phyloP scores from a whole-genome alignment of 2,113 vertebrate species.

The Clarias magur region DNA sequence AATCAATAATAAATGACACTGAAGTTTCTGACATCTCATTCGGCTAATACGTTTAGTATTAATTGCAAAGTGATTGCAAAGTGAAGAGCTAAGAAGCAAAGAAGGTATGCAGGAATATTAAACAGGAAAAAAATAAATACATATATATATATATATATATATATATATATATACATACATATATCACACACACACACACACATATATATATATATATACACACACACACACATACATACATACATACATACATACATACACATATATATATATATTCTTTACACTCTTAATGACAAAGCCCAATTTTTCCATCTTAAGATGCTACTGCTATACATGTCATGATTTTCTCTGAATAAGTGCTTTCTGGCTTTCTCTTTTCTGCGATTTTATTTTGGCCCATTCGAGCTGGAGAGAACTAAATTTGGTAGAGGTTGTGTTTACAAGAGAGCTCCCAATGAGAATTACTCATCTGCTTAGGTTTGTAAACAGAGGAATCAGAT shows the following conservation, averaged over 20 bases:
- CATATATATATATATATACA: no score
- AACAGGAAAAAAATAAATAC: no score
- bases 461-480: neutral
- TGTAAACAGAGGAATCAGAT: neutral
- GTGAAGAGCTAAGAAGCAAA: neutral
- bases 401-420: neutral
- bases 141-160: no score
- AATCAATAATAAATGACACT: neutral
- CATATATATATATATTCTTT: no score
- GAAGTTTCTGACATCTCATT: neutral
- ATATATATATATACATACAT: no score
- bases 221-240: no score
- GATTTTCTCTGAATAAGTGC: neutral
- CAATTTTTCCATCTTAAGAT: neutral
- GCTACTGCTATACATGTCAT: neutral
- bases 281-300: neutral
- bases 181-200: no score
- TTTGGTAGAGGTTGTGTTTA: neutral
- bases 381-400: neutral
- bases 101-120: neutral
- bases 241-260: no score
- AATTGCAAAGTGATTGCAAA: neutral
- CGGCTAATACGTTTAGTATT: neutral
- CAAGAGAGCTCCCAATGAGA: neutral
- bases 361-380: neutral